Conservation (phyloP, 2,113 vertebrate species). For the Oncorhynchus clarkii region DNA sequence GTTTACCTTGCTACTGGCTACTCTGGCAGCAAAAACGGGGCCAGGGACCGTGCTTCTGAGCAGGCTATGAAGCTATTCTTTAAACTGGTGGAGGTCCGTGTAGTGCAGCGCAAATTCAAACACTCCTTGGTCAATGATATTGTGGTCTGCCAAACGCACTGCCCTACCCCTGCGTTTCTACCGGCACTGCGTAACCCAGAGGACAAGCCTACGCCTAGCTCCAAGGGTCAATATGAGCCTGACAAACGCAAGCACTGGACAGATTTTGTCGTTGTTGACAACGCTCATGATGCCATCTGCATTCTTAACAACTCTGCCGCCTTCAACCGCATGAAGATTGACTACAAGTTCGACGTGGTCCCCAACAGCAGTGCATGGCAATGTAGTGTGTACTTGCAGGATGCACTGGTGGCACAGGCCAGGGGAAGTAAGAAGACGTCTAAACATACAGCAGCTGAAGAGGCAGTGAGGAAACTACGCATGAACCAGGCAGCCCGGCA, state of each 20-base stretch:
- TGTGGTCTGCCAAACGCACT: constrained; percentile 83
- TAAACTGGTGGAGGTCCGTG: constrained; percentile 83
- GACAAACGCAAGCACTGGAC: constrained; percentile 85
- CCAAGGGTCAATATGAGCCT: constrained; percentile 68
- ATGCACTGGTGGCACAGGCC: constrained; percentile 84
- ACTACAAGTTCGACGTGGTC: constrained; percentile 85
- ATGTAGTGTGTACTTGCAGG: constrained; percentile 88
- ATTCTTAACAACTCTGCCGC: constrained; percentile 95
- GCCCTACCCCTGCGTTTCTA: constrained; percentile 76
- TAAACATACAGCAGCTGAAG: constrained; percentile 86
- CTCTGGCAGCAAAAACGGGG: constrained; percentile 91
- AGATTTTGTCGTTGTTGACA: constrained; percentile 90
- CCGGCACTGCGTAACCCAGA: constrained; percentile 87
- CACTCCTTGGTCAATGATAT: constrained; percentile 81
- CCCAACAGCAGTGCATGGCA: constrained; percentile 81
- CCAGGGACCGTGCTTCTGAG: constrained; percentile 88
- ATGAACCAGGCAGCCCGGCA: constrained; percentile 78
- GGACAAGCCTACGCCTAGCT: constrained; percentile 75
- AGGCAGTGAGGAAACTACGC: constrained; percentile 86
- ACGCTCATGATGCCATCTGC: constrained; percentile 88
- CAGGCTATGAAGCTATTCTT: constrained; percentile 88
- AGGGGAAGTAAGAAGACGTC: constrained; percentile 92
- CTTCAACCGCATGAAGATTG: constrained; percentile 89
- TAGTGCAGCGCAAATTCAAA: constrained; percentile 81
- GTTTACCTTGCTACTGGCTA: constrained; percentile 92